Percentiles rank a stretch among this genome's conserved stretches.
These are phyloP conservation scores for Gerris buenoi DNA, from an alignment of 1,140 invertebrate species.

Conservation along the genomic window DNA sequence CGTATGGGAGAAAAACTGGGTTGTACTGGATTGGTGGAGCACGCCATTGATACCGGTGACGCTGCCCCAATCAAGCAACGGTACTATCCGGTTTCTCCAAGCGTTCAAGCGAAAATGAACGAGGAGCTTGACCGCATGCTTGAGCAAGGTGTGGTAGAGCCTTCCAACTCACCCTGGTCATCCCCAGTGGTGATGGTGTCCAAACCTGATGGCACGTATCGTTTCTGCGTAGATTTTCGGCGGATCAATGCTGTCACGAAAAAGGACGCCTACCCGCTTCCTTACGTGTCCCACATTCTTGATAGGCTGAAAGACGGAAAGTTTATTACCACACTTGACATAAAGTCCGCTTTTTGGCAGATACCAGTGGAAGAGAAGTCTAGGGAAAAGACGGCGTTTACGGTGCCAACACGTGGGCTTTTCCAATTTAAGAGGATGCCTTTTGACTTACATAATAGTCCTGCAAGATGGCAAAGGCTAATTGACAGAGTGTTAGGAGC, in stretches of 20 bases:
- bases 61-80: conserved; percentile 12
- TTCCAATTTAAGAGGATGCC: conserved; percentile 31
- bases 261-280: conserved; percentile 23
- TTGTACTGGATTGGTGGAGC: background rate
- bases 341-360: conserved; percentile 24
- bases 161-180: conserved; percentile 18
- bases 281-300: conserved; percentile 20
- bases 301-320: background rate
- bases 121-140: conserved; percentile 24
- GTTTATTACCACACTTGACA: conserved; percentile 24
- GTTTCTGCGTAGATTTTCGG: conserved; percentile 35
- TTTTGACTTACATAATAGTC: conserved; percentile 30
- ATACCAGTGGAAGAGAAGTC: conserved; percentile 11
- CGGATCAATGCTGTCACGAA: conserved; percentile 30
- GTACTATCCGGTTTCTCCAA: conserved; percentile 10
- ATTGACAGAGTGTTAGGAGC: conserved; percentile 27
- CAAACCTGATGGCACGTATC: conserved; percentile 33
- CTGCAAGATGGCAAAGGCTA: conserved; percentile 29
- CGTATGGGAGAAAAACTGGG: background rate
- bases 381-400: conserved; percentile 16
- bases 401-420: conserved; percentile 19
- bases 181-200: conserved; percentile 32
- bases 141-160: conserved; percentile 27
- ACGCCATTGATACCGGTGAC: background rate
- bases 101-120: conserved; percentile 12